Evolutionary conservation across 35 echinoderm and acorn worm genomes (phyloP), one percentile per base, ranked within the genome.

Genomic region (Ophioderma brevispina): DNA sequence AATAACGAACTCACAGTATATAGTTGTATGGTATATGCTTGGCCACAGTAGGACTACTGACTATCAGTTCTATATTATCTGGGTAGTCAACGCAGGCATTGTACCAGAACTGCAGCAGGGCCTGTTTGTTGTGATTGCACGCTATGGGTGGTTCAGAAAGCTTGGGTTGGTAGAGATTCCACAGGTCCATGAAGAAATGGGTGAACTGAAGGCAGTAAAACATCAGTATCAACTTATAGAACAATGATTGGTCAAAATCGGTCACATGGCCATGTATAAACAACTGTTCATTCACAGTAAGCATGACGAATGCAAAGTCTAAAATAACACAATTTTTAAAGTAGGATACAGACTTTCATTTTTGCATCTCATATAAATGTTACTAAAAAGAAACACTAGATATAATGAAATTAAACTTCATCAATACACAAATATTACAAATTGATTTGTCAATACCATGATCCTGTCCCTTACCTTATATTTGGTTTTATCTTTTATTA

Each of bases 1-100:
- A n/a, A n/a, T n/a, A n/a, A n/a, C n/a, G n/a, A 25, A 92, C 94
- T 95, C 88, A 95, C 94, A 95, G 81, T 35, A 95, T 95, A 80
- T 95, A 95, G 89, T 95, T 95, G 90, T 92, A 95, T 23, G 94
- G 89, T 46, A 95, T 82, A 80, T 95, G 89, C 80, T 91, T 95
- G 23, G 85, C 79, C n/a, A 95, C 90, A 1, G 78, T 40, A 33
- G 64, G 85, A 80, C 92, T 92, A 19, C 76, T 88, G 75, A 95
- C 81, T 56, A 95, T 95, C 13, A 95, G 77, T 36, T 95, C 85
- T 8, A 95, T 90, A 37, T 95, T 95, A 33, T 95, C 94, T 38
- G 94, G 94, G 76, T 81, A 87, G 37, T 95, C 94, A 31, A 88
- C 85, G 42, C 94, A 95, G 13, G 89, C 90, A 85, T 95, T 92